Evolutionary conservation across 1,140 invertebrate species (phyloP).

Genomic region (Phortica variegata): DNA sequence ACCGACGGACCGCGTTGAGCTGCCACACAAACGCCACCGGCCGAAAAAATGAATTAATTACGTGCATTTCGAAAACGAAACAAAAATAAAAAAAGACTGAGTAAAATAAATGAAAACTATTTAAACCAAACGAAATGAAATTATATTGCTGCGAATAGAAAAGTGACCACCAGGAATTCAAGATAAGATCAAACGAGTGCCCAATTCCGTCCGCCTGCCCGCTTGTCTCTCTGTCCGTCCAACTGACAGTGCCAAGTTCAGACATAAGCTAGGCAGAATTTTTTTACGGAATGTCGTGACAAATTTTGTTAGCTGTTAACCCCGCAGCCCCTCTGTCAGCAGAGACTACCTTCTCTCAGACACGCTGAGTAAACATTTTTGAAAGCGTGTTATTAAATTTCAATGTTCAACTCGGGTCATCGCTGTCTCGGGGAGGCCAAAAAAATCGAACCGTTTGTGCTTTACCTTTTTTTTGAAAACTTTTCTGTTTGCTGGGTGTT

Average conservation of each 20-base stretch:
- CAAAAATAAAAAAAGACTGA: constrained; percentile 14
- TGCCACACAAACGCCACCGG: constrained; percentile 26
- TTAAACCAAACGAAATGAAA: constrained; percentile 55
- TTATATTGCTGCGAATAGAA: constrained; percentile 54
- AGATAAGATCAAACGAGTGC: constrained; percentile 50
- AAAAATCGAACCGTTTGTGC: neutral
- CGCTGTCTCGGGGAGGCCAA: neutral
- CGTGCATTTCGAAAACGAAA: constrained; percentile 47
- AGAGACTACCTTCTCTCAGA: constrained; percentile 23
- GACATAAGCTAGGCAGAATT: constrained; percentile 19
- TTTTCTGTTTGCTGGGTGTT: too few species aligned
- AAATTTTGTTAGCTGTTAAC: constrained; percentile 40
- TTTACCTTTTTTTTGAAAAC: too few species aligned
- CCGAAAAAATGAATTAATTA: constrained; percentile 48
- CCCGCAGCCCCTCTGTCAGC: too few species aligned
- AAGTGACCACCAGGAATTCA: constrained; percentile 53
- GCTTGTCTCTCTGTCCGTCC: constrained; percentile 48
- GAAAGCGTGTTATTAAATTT: constrained; percentile 50
- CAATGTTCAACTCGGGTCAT: constrained; percentile 6
- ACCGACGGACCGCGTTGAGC: constrained; percentile 26
- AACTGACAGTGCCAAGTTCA: too few species aligned
- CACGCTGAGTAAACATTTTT: constrained; percentile 47
- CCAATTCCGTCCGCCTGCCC: constrained; percentile 17
- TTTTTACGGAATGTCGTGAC: constrained; percentile 47
- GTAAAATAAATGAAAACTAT: constrained; percentile 34